Percentiles rank a stretch among this genome's conserved stretches.
Evolutionary conservation across 2,888 invertebrate species (phyloP).

Genomic region (Nemapogon koenigi): DNA sequence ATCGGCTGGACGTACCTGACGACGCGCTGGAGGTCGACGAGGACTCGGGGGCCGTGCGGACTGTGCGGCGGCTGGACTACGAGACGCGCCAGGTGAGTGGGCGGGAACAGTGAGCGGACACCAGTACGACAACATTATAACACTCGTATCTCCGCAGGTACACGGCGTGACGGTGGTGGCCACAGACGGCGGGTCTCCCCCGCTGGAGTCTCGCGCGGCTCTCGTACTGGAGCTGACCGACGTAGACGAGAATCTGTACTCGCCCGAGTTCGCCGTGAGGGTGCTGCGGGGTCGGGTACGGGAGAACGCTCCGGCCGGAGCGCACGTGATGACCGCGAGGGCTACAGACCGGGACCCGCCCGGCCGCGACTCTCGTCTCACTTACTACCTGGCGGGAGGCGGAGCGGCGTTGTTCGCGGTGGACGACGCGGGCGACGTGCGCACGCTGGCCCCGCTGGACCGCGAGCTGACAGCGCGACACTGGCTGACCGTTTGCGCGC

Average conservation of each 20-base stretch:
- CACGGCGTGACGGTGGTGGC: conserved; percentile 88
- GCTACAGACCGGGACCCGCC: conserved; percentile 83
- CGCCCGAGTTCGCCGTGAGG: conserved; percentile 84
- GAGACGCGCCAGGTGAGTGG: conserved; percentile 78
- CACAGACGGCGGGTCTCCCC: conserved; percentile 83
- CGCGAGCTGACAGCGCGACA: conserved; percentile 86
- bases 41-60: conserved; percentile 84
- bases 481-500: conserved; percentile 94
- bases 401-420: conserved; percentile 93
- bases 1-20: conserved; percentile 73
- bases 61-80: conserved; percentile 81
- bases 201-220: conserved; percentile 79
- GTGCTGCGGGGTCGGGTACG: conserved; percentile 76
- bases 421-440: conserved; percentile 79
- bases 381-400: conserved; percentile 86
- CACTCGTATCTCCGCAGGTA: conserved; percentile 43
- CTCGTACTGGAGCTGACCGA: conserved; percentile 89
- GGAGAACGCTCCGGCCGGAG: conserved; percentile 82
- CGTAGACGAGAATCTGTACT: conserved; percentile 90
- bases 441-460: conserved; percentile 83
- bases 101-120: too few species aligned
- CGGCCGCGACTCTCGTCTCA: conserved; percentile 81
- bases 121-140: too few species aligned
- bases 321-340: conserved; percentile 76
- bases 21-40: conserved; percentile 83